phyloP scores from a whole-genome alignment of 2,113 vertebrate species.

The Tapirus terrestris region DNA sequence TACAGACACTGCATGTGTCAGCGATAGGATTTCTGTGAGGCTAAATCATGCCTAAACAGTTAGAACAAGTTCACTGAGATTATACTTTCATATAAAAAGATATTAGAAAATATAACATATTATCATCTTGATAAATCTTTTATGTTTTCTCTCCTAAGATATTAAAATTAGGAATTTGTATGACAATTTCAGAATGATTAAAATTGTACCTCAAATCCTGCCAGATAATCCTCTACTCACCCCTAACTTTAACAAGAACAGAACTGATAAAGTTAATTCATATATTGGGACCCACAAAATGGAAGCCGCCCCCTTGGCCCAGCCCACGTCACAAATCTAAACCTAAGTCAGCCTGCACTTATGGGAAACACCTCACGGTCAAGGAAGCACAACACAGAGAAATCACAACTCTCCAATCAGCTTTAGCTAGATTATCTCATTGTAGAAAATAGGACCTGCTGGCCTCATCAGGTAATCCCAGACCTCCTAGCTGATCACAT shows the following conservation, averaged over 20 bases:
- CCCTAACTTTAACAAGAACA: neutral
- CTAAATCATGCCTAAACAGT: neutral
- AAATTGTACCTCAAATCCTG: neutral
- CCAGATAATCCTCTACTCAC: neutral
- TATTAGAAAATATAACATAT: neutral
- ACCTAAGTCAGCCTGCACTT: neutral
- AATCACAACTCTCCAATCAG: neutral
- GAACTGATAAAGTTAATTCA: neutral
- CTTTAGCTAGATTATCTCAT: neutral
- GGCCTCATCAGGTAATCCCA: neutral
- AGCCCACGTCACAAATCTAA: neutral
- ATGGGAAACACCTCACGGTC: neutral
- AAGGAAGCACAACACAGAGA: neutral
- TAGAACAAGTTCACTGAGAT: neutral
- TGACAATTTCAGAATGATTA: neutral
- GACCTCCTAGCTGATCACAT: neutral
- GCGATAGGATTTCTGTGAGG: neutral
- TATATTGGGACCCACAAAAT: neutral
- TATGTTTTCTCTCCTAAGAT: neutral
- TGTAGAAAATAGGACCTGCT: neutral
- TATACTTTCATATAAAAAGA: neutral
- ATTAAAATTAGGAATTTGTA: neutral
- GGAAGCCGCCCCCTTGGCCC: too few species aligned
- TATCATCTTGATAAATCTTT: neutral
- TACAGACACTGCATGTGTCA: neutral